Base-by-base conservation (phyloP, 2,113 vertebrate genomes). In the Cercocebus atys region DNA sequence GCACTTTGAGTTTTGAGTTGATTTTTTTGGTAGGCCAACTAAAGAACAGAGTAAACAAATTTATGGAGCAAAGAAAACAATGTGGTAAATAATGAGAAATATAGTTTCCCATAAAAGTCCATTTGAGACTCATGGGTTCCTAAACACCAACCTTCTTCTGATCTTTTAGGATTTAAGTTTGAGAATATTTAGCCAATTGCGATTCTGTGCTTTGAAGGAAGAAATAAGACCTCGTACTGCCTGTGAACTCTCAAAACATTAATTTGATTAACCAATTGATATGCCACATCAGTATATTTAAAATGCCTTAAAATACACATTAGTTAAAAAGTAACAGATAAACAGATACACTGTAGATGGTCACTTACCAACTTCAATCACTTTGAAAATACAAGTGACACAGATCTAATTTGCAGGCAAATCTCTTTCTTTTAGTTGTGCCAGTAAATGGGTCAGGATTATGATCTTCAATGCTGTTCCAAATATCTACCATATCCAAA, bases 141-240 rank as follows among this genome's bases (percentile, higher is more conserved):
- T 57, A 84, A 59, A 57, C 81, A 35, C 18, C 66, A 91, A 40
- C 2, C 7, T 64, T 81, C 32, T 81, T 86, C 32, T 7, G 80
- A 20, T 88, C 79, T 88, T 89, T 96, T 47, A 81, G n/a, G 6
- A 94, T 94, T 88, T 96, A 43, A 80, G 27, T 94, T 90, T 93
- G n/a, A 61, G 87, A 83, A 88, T 82, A 30, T 79, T 92, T 93
- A 89, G 38, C 14, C 40, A 88, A 17, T 91, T 92, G 17, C 8
- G 6, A 27, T 87, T 75, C n/a, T 94, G 25, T 38, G 3, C 66
- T 80, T 91, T 66, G 22, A 93, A 92, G 43, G 11, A 18, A 0
- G 3, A 12, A 12, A 82, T 64, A 82, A 27, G 52, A 8, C 17
- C 20, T 89, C 30, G 70, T 50, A 64, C 45, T 88, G 23, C 13